phyloP scores from a whole-genome alignment of 2,797 vertebrate species.

The Coregonus sp. region DNA sequence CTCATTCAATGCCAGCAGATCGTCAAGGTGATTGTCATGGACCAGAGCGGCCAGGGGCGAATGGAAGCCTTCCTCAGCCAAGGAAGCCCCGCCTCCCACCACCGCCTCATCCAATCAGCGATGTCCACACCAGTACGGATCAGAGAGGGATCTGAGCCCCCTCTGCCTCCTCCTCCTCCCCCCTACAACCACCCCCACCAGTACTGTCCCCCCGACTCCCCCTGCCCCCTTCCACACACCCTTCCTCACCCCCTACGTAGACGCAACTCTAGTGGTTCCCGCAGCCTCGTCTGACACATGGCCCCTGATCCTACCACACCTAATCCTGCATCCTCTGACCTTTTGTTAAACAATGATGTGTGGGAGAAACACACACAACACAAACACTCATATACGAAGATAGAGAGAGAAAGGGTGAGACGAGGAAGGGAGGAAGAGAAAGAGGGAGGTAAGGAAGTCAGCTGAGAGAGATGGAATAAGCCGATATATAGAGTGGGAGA shows the following conservation, averaged over 20 bases:
- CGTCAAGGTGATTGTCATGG: slow-evolving; percentile 98
- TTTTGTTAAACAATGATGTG: neutral
- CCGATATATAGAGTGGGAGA: slow-evolving; percentile 7
- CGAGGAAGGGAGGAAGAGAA: slow-evolving; percentile 36
- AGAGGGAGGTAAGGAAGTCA: neutral
- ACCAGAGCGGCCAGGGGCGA: slow-evolving; percentile 91
- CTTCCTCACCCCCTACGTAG: slow-evolving; percentile 86
- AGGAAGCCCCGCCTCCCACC: slow-evolving; percentile 79
- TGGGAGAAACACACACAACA: slow-evolving; percentile 23
- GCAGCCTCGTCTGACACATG: slow-evolving; percentile 84
- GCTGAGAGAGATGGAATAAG: slow-evolving; percentile 8
- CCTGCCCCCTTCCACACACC: slow-evolving; percentile 87
- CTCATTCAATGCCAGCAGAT: slow-evolving; percentile 99
- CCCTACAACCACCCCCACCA: slow-evolving; percentile 98
- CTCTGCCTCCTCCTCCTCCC: slow-evolving; percentile 91
- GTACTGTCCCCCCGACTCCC: slow-evolving; percentile 91
- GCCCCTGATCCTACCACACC: neutral
- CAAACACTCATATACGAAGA: slow-evolving; percentile 35
- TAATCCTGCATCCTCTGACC: neutral
- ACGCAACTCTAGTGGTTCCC: slow-evolving; percentile 92
- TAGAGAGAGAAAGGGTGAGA: neutral
- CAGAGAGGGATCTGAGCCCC: slow-evolving; percentile 83
- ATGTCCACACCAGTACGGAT: slow-evolving; percentile 85
- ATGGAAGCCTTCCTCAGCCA: slow-evolving; percentile 96
- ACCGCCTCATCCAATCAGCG: slow-evolving; percentile 89